A percentile compares a stretch with the other conserved stretches of the same genome.
Conservation (phyloP, 2,888 invertebrate genomes). For the Hermodice carunculata region DNA sequence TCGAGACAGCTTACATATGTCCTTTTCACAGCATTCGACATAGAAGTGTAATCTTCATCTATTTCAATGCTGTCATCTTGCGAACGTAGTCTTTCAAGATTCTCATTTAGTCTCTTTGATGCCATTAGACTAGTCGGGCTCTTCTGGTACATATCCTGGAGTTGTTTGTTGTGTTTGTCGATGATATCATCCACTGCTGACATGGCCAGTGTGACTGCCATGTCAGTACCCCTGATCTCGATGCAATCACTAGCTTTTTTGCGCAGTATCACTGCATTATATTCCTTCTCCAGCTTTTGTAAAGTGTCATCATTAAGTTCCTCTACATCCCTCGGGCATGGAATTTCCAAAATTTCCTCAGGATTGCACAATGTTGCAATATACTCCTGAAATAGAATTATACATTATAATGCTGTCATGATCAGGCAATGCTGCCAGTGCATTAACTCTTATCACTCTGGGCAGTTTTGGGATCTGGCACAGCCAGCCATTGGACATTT, state of each 20-base stretch:
- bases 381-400: slow-evolving; percentile 6
- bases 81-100: slow-evolving; percentile 19
- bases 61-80: slow-evolving; percentile 5
- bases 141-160: slow-evolving; percentile 1
- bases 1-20: background rate
- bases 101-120: slow-evolving; percentile 17
- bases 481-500: too few species aligned
- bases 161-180: slow-evolving; percentile 26
- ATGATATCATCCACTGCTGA: slow-evolving; percentile 55
- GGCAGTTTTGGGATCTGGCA: too few species aligned
- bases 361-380: slow-evolving; percentile 12
- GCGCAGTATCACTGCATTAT: slow-evolving; percentile 20
- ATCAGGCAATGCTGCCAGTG: too few species aligned
- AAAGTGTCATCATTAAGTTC: too few species aligned
- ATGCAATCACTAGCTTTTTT: slow-evolving; percentile 44
- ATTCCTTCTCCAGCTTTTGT: slow-evolving; percentile 51
- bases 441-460: too few species aligned
- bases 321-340: slow-evolving; percentile 27
- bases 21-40: slow-evolving; percentile 15
- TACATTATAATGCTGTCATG: too few species aligned
- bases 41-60: slow-evolving; percentile 4
- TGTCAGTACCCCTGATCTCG: slow-evolving; percentile 48
- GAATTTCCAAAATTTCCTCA: background rate
- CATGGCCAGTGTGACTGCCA: slow-evolving; percentile 57
- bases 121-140: slow-evolving; percentile 1